Conservation (phyloP, 1,140 invertebrate species). For the Episyrphus balteatus region DNA sequence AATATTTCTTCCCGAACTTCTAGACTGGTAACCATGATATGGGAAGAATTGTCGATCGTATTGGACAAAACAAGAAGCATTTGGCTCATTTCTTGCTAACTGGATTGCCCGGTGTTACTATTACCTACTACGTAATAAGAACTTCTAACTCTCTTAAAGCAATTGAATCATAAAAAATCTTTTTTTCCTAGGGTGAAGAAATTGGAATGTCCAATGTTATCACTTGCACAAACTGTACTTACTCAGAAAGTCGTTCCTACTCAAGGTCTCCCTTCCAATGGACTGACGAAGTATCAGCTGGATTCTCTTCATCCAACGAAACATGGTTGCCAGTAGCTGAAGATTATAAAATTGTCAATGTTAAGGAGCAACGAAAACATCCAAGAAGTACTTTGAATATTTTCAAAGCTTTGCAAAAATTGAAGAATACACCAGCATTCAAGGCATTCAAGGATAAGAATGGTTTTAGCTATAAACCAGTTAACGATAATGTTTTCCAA, state of each 20-base stretch:
- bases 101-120: constrained; percentile 53
- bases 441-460: constrained; percentile 17
- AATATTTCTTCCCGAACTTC: constrained; percentile 9
- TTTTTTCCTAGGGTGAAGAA: constrained; percentile 56
- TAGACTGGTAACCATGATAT: constrained; percentile 52
- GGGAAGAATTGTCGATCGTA: constrained; percentile 41
- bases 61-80: constrained; percentile 44
- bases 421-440: constrained; percentile 25
- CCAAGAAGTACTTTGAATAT: constrained; percentile 27
- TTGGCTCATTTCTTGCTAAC: constrained; percentile 49
- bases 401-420: constrained; percentile 22
- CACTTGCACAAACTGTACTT: constrained; percentile 35
- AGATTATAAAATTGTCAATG: constrained; percentile 43
- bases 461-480: constrained; percentile 24
- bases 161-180: no score
- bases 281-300: constrained; percentile 23
- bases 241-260: constrained; percentile 42
- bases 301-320: constrained; percentile 39
- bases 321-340: constrained; percentile 56
- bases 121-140: constrained; percentile 53
- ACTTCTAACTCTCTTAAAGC: no score
- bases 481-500: constrained; percentile 24
- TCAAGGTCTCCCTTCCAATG: not conserved
- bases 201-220: constrained; percentile 61
- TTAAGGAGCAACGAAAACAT: constrained; percentile 35